A percentile compares a stretch with the other conserved stretches of the same genome.
phyloP scores from a whole-genome alignment of 1,140 invertebrate species.

The Megalonaias nervosa region DNA sequence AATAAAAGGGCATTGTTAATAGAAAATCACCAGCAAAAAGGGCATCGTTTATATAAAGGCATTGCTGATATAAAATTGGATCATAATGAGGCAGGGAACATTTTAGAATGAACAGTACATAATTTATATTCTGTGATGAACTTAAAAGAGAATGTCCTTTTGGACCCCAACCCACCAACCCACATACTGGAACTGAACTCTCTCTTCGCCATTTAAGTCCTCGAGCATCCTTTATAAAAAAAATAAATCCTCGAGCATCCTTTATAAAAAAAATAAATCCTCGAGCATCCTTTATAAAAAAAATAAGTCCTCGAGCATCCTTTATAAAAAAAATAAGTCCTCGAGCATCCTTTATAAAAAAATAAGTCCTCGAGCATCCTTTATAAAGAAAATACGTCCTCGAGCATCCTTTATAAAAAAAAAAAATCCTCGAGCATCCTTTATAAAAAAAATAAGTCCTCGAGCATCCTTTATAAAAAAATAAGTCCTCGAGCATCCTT shows the following conservation, averaged over 20 bases:
- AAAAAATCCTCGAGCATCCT: constrained; percentile 64
- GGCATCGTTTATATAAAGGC: no score
- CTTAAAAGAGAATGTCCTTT: constrained; percentile 73
- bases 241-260: constrained; percentile 59
- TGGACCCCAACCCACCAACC: constrained; percentile 83
- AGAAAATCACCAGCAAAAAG: no score
- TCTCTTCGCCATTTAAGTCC: constrained; percentile 24
- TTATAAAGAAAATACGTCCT: constrained; percentile 72
- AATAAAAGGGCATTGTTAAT: no score
- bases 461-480: constrained; percentile 72
- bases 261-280: constrained; percentile 70
- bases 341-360: constrained; percentile 72
- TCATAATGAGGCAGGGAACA: no score
- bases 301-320: constrained; percentile 59
- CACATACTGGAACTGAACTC: constrained; percentile 72
- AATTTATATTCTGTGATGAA: background rate
- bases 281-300: constrained; percentile 72
- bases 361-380: constrained; percentile 58
- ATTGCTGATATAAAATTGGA: no score
- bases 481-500: constrained; percentile 59
- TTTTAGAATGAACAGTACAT: no score
- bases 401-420: constrained; percentile 72
- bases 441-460: constrained; percentile 70
- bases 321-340: constrained; percentile 70
- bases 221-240: constrained; percentile 72